phyloP scores from a whole-genome alignment of 2,113 vertebrate genomes.

The Eclectus roratus region DNA sequence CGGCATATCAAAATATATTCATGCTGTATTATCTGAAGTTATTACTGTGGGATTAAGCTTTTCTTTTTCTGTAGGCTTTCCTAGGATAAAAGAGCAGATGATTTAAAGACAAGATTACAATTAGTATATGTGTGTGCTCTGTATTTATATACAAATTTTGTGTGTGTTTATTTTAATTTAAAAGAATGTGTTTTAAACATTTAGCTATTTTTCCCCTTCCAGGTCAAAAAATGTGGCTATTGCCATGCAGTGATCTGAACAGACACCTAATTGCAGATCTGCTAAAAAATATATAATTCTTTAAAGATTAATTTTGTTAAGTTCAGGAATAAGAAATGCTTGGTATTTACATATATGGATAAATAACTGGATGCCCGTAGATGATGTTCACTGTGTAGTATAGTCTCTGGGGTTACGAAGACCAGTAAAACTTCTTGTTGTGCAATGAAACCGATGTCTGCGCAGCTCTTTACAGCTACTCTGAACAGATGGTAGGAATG shows the following conservation, averaged over 20 bases:
- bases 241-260: background rate
- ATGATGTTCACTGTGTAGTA: constrained; percentile 45
- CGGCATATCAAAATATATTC: background rate
- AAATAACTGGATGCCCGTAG: constrained; percentile 49
- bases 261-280: background rate
- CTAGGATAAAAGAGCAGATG: background rate
- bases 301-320: background rate
- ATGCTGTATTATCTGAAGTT: background rate
- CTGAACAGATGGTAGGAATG: constrained; percentile 48
- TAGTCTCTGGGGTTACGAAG: constrained; percentile 13
- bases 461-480: constrained; percentile 35
- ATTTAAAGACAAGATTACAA: background rate
- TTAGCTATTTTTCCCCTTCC: background rate
- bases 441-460: background rate
- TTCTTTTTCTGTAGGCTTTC: background rate
- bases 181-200: background rate
- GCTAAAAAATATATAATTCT: background rate
- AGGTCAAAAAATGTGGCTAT: background rate
- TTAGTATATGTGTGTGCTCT: background rate
- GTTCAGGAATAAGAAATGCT: background rate
- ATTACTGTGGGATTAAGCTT: background rate
- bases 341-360: background rate
- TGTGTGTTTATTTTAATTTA: background rate
- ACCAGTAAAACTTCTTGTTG: constrained; percentile 23
- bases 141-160: background rate